Evolutionary conservation across 2,888 invertebrate species (phyloP).

Genomic region (Brenthis hecate): DNA sequence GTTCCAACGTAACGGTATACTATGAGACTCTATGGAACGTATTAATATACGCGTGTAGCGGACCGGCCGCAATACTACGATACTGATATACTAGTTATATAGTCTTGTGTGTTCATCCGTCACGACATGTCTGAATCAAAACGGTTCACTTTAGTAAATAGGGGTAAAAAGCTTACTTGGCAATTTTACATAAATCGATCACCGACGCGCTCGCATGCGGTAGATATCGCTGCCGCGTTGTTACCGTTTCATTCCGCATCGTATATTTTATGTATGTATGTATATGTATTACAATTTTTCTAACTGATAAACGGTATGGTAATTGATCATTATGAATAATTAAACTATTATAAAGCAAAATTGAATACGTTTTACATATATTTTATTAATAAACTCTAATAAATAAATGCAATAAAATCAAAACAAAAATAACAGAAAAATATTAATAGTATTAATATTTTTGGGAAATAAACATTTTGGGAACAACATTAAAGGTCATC

Average conservation of each 20-base stretch:
- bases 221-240: conserved; percentile 5
- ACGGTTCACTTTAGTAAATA: conserved; percentile 11
- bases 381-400: too few relatives aligned
- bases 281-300: too few relatives aligned
- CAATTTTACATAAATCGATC: conserved; percentile 16
- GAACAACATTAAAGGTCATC: conserved; percentile 14
- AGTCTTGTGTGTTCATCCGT: conserved; percentile 4
- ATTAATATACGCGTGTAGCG: conserved; percentile 3
- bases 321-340: too few relatives aligned
- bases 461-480: neutral
- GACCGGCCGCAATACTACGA: conserved; percentile 8
- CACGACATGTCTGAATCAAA: conserved; percentile 10
- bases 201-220: conserved; percentile 8
- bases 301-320: too few relatives aligned
- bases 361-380: too few relatives aligned
- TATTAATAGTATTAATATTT: neutral
- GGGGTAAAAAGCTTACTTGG: conserved; percentile 12
- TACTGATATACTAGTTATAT: conserved; percentile 1
- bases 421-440: too few relatives aligned
- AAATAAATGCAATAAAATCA: too few relatives aligned
- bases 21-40: conserved; percentile 4
- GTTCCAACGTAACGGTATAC: neutral
- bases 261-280: neutral
- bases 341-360: too few relatives aligned
- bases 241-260: conserved; percentile 8